Base-by-base conservation (phyloP, 2,797 vertebrate genomes). In the Danio tinwini region DNA sequence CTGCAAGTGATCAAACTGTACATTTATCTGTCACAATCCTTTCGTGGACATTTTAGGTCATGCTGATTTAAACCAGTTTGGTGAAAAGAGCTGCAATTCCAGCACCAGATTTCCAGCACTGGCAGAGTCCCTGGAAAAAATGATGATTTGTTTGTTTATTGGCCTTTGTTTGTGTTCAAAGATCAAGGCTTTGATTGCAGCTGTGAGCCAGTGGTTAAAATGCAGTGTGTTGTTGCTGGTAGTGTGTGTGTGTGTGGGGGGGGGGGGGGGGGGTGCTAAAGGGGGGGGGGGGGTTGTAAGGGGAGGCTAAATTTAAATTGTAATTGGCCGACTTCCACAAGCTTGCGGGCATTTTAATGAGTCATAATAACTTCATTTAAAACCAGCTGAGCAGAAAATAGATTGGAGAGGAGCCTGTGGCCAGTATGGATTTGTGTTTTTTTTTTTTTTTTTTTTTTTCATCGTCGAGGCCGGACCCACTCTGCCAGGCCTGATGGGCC, bases 291-390 rank as follows among this genome's bases (percentile, higher is more conserved):
- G 21, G n/a, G 19, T 52, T 72, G 29, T 80, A 58, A 83, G 92
- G 92, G 93, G 92, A 94, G 94, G 95, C 96, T 98, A 97, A 97
- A 98, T 99, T 98, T 98, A 98, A 98, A 98, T 98, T 95, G 97
- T 97, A 98, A 98, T 98, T 98, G 97, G 97, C 97, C 96, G 94
- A 97, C 96, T 97, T 98, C 97, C 97, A 98, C 96, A 95, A 96
- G 96, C 97, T 98, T 95, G 96, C 96, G 96, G 97, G 96, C 96
- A 96, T 98, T 98, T 99, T 99, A 99, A 99, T 99, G 97, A 99
- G 96, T 98, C 97, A 98, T 98, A 98, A 98, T 98, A 98, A 98
- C 97, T 98, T 98, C 96, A 98, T 98, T 99, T 98, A 99, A 99
- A 98, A 97, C 97, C 97, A 98, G 96, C 97, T 99, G 97, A 99